Evolutionary conservation across 2,797 vertebrate genomes (phyloP), one percentile per base, ranked within the genome.

Genomic region (Girardinus metallicus): DNA sequence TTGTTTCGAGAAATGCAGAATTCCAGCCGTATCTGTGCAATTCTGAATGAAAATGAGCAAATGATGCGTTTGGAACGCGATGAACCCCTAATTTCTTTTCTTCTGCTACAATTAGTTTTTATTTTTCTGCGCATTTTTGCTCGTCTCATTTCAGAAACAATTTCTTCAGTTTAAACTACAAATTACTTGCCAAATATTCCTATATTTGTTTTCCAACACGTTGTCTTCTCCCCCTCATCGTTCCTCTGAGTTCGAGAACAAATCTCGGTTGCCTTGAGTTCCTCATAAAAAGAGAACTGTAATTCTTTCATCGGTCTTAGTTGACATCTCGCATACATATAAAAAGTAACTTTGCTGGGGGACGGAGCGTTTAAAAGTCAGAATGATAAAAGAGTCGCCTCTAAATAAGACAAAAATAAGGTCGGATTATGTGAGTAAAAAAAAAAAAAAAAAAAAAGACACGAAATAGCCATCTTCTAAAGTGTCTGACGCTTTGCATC

Each of bases 341-440:
- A 77, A 21, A 29, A 66, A 0, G 9, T 29, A 84, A 46, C 1
- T 57, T 15, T 80, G 16, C 18, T 64, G 11, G 44, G 41, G 53
- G 18, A 77, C 18, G 55, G 60, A 44, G 9, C 71, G 26, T 74
- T 81, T 81, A 66, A 83, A 85, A 74, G 76, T 87, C 78, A 34
- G 34, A 31, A 70, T 85, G 51, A 87, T 57, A 31, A 29, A 85
- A 1, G 34, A 49, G 2, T 82, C 43, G 12, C 66, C 4, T 34
- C 72, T 53, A 85, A 80, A 87, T 29, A 15, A 74, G 7, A 74
- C 10, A 10, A 43, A 83, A 83, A 86, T 78, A 76, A 81, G 62
- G 23, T 43, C 70, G 34, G 2, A 4, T 79, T 71, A 13, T 21
- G 39, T 21, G 31, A 34, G 23, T 41, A 26, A 36, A 34, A 31